These are phyloP conservation scores for Malurus melanocephalus DNA, from an alignment of 2,113 vertebrate species.

Conservation along the genomic window DNA sequence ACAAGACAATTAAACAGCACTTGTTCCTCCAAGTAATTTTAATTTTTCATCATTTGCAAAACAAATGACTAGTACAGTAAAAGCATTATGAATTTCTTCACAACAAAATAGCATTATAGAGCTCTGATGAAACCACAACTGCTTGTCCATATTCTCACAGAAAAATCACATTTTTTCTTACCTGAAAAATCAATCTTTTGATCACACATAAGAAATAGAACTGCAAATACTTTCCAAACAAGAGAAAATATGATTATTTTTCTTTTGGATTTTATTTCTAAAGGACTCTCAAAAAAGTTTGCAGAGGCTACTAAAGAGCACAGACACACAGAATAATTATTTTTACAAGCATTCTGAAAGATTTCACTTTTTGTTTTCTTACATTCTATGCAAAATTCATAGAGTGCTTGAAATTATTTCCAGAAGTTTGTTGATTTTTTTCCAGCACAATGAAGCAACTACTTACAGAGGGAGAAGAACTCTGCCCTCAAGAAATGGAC, in stretches of 20 bases:
- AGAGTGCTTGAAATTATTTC: not conserved
- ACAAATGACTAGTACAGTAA: not conserved
- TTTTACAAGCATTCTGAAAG: not conserved
- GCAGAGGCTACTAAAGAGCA: not conserved
- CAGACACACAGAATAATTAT: not conserved
- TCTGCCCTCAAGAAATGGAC: not conserved
- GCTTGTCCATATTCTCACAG: not conserved
- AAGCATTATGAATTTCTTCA: not conserved
- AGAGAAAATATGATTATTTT: not conserved
- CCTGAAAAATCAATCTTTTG: not conserved
- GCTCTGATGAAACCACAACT: not conserved
- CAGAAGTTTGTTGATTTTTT: not conserved
- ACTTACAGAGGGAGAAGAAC: not conserved
- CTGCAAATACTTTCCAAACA: not conserved
- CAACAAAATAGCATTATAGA: not conserved
- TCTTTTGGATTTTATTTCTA: not conserved
- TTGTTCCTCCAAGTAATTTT: not conserved
- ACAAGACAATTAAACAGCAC: not conserved
- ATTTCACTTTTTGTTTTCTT: not conserved
- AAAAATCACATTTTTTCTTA: not conserved
- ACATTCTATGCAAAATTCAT: not conserved
- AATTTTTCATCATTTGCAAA: not conserved
- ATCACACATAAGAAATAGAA: not conserved
- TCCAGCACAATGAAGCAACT: not conserved
- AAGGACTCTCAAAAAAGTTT: not conserved